A percentile compares a stretch with the other conserved stretches of the same genome.
Conservation (phyloP, 2,113 vertebrate species). For the Phyllopteryx taeniolatus region DNA sequence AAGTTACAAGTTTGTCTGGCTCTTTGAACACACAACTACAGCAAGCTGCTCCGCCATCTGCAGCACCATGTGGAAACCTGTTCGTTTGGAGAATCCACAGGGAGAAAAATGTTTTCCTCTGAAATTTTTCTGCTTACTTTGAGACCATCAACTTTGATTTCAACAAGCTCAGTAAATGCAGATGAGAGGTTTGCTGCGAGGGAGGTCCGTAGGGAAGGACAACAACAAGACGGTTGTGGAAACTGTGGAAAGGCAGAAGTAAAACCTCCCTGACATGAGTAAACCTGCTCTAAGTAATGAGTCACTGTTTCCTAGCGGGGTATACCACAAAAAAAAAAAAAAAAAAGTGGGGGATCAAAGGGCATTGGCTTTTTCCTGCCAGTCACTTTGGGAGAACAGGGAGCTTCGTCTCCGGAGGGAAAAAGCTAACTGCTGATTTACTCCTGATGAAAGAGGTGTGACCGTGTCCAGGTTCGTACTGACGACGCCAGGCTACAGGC, state of each 20-base stretch:
- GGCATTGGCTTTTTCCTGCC: conserved; percentile 45
- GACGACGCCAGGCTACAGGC: conserved; percentile 18
- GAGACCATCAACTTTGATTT: conserved; percentile 40
- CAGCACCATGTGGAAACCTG: conserved; percentile 44
- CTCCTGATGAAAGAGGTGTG: conserved; percentile 32
- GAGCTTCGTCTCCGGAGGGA: conserved; percentile 29
- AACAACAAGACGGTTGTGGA: conserved; percentile 12
- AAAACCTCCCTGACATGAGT: conserved; percentile 28
- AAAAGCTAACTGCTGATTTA: conserved; percentile 4
- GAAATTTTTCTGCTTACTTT: conserved; percentile 27
- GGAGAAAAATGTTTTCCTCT: conserved; percentile 12
- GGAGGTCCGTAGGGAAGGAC: conserved; percentile 16
- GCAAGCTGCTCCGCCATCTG: conserved; percentile 51
- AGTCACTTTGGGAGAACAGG: conserved; percentile 35
- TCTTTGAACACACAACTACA: conserved; percentile 27
- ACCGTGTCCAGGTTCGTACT: conserved; percentile 5
- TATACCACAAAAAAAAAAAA: conserved; percentile 11
- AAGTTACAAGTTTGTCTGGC: conserved; percentile 39
- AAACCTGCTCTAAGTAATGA: conserved; percentile 44
- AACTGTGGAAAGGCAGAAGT: conserved; percentile 5
- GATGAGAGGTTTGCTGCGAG: conserved; percentile 5
- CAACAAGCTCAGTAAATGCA: conserved; percentile 3
- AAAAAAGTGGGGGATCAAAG: conserved; percentile 35
- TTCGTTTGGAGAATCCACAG: conserved; percentile 42
- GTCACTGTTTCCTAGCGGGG: conserved; percentile 55